Conservation (phyloP, 2,797 vertebrate species). For the Pangasius mekongensis region DNA sequence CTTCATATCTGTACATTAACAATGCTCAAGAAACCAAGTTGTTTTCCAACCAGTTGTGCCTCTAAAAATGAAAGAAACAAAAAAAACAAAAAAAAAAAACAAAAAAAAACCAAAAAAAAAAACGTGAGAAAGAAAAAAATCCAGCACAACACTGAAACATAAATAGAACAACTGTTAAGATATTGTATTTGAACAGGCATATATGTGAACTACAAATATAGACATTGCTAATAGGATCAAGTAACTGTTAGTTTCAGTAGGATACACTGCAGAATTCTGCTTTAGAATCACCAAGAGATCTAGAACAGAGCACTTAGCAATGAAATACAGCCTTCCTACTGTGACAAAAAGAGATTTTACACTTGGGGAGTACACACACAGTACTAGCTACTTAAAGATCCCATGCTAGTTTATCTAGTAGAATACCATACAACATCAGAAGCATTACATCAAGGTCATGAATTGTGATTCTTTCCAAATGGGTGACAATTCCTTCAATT, state of each 20-base stretch:
- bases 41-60: constrained; percentile 80
- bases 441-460: constrained; percentile 75
- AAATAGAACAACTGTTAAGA: constrained; percentile 83
- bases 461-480: constrained; percentile 61
- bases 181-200: constrained; percentile 85
- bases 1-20: constrained; percentile 57
- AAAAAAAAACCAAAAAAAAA: constrained; percentile 61
- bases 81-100: constrained; percentile 52
- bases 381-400: constrained; percentile 79
- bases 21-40: constrained; percentile 55
- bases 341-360: constrained; percentile 67
- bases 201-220: constrained; percentile 87
- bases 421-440: constrained; percentile 80
- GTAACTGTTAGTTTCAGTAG: constrained; percentile 81
- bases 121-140: constrained; percentile 59
- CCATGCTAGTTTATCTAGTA: constrained; percentile 79
- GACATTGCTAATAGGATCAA: constrained; percentile 81
- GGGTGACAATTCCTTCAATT: constrained; percentile 43
- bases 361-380: constrained; percentile 71
- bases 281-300: constrained; percentile 77
- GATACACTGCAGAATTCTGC: constrained; percentile 80
- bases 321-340: constrained; percentile 82
- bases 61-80: constrained; percentile 67
- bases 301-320: constrained; percentile 81
- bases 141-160: constrained; percentile 93